Evolutionary conservation across 1,140 invertebrate genomes (phyloP), one percentile per base, ranked within the genome.

Genomic region (Asobara japonica): DNA sequence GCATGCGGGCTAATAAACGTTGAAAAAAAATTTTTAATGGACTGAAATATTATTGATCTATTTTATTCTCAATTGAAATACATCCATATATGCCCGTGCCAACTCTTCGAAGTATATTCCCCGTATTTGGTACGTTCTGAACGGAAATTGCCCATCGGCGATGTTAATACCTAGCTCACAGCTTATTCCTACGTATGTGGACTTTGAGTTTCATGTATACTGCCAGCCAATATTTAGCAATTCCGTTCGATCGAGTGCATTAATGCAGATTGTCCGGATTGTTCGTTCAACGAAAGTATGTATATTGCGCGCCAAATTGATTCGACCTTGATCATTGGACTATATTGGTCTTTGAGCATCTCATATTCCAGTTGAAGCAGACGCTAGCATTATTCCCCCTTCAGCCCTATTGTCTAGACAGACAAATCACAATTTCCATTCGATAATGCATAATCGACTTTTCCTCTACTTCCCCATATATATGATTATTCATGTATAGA

Each of bases 91-190:
- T 1, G n/a, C 18, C 13, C 41, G 41, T 45, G 11, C 7, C 18
- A 13, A 45, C 10, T 45, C 41, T 56, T 27, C 11, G 11, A 36
- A 36, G 31, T 36, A 36, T 36, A 36, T 36, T 36, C n/a, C 45
- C 41, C 38, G 6, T 45, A 68, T 38, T 45, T n/a, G 29, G 38
- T 65, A 67, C 69, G 71, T 69, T 65, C n/a, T 38, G 51, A 48
- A 36, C 75, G 75, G 73, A 78, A 78, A 78, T 78, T 78, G 73
- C 73, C 77, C 62, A 78, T 78, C 71, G 74, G 77, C 62, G 73
- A 78, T 73, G 75, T 75, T 78, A 78, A 78, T 77, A 61, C 64
- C 75, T n/a, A 72, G 68, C 69, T 70, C 66, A 65, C 64, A 64
- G 33, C n/a, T 27, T 45, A 45, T 31, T 27, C 48, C 45, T 68